phyloP scores from a whole-genome alignment of 2,113 vertebrate genomes.

The Orycteropus afer region DNA sequence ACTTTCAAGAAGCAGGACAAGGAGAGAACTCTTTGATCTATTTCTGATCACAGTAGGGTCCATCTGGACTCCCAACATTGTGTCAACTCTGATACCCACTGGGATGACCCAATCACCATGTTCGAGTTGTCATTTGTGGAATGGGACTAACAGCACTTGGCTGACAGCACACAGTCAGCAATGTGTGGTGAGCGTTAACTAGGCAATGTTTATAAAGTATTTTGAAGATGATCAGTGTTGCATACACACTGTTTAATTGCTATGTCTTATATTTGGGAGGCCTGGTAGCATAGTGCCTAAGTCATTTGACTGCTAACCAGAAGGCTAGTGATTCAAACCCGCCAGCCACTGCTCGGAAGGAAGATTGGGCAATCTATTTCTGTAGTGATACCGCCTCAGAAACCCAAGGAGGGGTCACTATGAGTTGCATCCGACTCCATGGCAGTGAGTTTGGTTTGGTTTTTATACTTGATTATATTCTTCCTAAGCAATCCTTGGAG shows the following conservation, averaged over 20 bases:
- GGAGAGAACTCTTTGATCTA: no score
- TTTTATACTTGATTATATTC: neutral
- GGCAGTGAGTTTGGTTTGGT: no score
- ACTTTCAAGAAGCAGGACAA: neutral
- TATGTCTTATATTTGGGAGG: neutral
- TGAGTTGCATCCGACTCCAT: no score
- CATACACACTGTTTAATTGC: neutral
- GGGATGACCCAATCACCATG: neutral
- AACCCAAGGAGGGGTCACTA: no score
- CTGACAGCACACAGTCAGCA: neutral
- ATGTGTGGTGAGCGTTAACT: neutral
- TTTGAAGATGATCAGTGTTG: neutral
- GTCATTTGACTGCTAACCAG: no score
- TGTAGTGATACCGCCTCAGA: no score
- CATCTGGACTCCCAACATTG: no score
- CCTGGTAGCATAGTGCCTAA: no score
- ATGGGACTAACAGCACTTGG: rapidly evolving
- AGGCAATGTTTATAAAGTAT: neutral
- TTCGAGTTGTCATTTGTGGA: neutral
- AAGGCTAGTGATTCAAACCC: no score
- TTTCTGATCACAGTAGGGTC: neutral
- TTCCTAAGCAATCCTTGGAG: constrained; percentile 21
- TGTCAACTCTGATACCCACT: neutral
- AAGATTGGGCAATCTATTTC: no score
- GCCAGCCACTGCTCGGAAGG: no score